These are phyloP conservation scores for Helicoverpa armigera DNA, from an alignment of 1,140 invertebrate genomes.

Conservation along the genomic window DNA sequence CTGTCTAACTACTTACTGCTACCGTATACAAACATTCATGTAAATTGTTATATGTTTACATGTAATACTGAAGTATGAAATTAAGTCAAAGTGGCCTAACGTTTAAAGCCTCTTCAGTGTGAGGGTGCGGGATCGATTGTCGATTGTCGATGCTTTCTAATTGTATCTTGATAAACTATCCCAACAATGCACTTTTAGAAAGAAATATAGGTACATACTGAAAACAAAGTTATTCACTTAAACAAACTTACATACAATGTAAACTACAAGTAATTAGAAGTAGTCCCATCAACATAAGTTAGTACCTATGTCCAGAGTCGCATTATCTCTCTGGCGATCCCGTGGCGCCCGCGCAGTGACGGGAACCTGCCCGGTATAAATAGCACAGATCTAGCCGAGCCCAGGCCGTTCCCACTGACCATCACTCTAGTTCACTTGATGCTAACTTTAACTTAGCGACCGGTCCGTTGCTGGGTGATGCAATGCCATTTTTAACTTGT, in stretches of 20 bases:
- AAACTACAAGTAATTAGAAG: background rate
- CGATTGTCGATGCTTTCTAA: no score
- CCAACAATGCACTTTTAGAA: no score
- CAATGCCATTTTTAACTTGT: background rate
- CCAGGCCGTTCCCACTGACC: background rate
- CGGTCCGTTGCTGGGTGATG: constrained; percentile 15
- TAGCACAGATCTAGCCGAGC: constrained; percentile 28
- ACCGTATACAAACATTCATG: background rate
- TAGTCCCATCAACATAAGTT: background rate
- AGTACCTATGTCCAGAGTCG: no score
- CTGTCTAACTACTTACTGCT: background rate
- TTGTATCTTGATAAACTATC: no score
- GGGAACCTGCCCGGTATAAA: constrained; percentile 47
- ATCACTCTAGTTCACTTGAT: background rate
- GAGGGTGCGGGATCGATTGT: no score
- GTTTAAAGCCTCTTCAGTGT: no score
- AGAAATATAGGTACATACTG: no score
- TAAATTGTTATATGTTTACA: background rate
- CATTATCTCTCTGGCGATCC: no score
- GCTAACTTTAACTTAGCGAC: constrained; percentile 34
- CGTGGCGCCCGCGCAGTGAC: background rate
- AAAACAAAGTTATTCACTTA: background rate
- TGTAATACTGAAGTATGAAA: no score
- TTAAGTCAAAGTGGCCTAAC: no score
- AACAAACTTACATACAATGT: background rate